A percentile compares a stretch with the other conserved stretches of the same genome.
Conservation (phyloP, 2,113 vertebrate genomes). For the Probosciger aterrimus region DNA sequence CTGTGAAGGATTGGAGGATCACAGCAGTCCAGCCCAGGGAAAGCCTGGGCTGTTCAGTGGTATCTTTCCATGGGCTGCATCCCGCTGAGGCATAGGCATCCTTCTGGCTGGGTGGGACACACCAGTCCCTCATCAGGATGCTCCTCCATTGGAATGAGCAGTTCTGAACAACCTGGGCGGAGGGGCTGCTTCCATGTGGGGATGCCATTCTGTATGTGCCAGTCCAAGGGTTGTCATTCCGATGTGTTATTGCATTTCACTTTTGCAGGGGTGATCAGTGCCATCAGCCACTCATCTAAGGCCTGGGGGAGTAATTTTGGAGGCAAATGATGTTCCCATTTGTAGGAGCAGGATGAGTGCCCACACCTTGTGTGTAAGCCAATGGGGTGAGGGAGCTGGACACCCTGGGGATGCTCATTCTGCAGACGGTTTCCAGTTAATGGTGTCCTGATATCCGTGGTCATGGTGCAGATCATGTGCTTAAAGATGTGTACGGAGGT, state of each 20-base stretch:
- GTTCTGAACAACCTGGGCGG: not conserved
- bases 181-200: not conserved
- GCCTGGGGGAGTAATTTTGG: not conserved
- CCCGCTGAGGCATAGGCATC: not conserved
- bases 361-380: fast-evolving
- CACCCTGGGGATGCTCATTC: not conserved
- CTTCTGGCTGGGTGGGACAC: not conserved
- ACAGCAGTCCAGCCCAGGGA: not conserved
- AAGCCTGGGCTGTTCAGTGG: not conserved
- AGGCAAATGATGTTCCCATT: not conserved
- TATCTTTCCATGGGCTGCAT: not conserved
- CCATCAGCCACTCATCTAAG: not conserved
- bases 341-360: not conserved
- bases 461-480: not conserved
- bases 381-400: not conserved
- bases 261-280: not conserved
- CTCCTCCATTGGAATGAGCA: fast-evolving
- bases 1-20: not conserved
- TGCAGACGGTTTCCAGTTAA: not conserved
- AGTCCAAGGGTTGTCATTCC: not conserved
- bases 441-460: not conserved
- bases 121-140: fast-evolving
- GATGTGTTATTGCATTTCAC: not conserved
- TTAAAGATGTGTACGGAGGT: fast-evolving
- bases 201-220: not conserved